These are phyloP conservation scores for Agriopis leucophaearia DNA, from an alignment of 2,888 invertebrate genomes.

Conservation along the genomic window DNA sequence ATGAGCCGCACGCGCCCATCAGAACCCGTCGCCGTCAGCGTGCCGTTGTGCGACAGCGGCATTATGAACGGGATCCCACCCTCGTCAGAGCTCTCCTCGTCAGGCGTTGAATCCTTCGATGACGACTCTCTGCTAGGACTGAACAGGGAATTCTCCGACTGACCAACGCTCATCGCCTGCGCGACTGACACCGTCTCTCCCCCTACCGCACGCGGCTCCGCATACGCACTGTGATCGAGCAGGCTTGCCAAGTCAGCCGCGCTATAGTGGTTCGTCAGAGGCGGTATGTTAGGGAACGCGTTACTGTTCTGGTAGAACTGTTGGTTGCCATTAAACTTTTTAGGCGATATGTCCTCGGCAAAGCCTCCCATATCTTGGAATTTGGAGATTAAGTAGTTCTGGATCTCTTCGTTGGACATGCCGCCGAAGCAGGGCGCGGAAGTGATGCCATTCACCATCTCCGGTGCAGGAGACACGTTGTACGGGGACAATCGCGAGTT, in stretches of 20 bases:
- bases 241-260: slow-evolving; percentile 68
- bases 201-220: slow-evolving; percentile 58
- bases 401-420: slow-evolving; percentile 77
- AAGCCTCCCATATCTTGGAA: slow-evolving; percentile 73
- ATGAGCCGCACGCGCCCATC: slow-evolving; percentile 88
- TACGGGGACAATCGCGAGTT: slow-evolving; percentile 64
- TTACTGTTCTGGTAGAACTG: slow-evolving; percentile 76
- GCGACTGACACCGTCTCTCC: slow-evolving; percentile 58
- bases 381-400: slow-evolving; percentile 74
- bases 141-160: slow-evolving; percentile 71
- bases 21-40: slow-evolving; percentile 87
- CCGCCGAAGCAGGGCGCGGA: slow-evolving; percentile 65
- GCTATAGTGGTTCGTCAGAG: slow-evolving; percentile 70
- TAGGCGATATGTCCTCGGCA: slow-evolving; percentile 54
- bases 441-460: slow-evolving; percentile 55
- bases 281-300: slow-evolving; percentile 79
- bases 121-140: slow-evolving; percentile 78
- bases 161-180: slow-evolving; percentile 74
- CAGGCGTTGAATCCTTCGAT: slow-evolving; percentile 78
- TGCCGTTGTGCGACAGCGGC: slow-evolving; percentile 88
- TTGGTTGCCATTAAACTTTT: slow-evolving; percentile 64
- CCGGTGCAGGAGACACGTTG: slow-evolving; percentile 56
- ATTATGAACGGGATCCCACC: slow-evolving; percentile 87
- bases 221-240: slow-evolving; percentile 61
- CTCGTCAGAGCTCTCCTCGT: slow-evolving; percentile 72